Percentiles rank a stretch among this genome's conserved stretches.
Evolutionary conservation across 2,113 vertebrate genomes (phyloP).

Genomic region (Pionites leucogaster): DNA sequence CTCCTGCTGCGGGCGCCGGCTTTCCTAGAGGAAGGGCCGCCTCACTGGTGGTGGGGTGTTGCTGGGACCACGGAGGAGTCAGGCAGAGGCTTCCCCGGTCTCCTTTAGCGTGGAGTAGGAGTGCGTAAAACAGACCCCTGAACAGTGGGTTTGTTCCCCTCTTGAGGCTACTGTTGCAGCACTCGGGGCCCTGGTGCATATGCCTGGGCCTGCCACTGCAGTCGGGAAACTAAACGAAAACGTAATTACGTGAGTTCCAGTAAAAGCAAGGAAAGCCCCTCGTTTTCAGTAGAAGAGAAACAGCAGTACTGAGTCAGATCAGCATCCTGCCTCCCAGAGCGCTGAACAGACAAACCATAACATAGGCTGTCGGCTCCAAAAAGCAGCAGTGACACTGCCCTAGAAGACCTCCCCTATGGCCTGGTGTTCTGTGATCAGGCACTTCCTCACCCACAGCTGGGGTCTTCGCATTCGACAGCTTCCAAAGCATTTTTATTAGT

Average conservation of each 20-base stretch:
- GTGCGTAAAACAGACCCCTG: neutral
- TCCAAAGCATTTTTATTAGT: neutral
- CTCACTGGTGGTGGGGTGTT: neutral
- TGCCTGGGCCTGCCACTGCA: conserved; percentile 13
- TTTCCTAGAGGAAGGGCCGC: neutral
- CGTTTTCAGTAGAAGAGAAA: neutral
- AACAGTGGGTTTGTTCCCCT: neutral
- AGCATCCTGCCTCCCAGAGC: neutral
- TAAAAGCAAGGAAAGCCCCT: neutral
- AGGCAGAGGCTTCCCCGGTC: neutral
- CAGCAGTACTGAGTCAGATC: neutral
- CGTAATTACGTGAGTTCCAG: neutral
- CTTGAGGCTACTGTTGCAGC: neutral
- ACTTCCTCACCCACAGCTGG: neutral
- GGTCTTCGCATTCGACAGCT: neutral
- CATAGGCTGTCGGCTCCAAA: neutral
- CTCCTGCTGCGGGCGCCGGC: neutral
- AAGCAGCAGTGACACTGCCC: fast-evolving
- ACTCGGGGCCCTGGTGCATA: neutral
- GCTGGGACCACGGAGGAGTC: neutral
- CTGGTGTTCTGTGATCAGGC: neutral
- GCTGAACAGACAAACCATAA: neutral
- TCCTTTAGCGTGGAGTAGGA: neutral
- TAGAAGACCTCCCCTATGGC: neutral
- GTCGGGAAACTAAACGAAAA: conserved; percentile 2